A percentile compares a stretch with the other conserved stretches of the same genome.
phyloP scores from a whole-genome alignment of 2,888 invertebrate genomes.

The Microplitis deprimator region DNA sequence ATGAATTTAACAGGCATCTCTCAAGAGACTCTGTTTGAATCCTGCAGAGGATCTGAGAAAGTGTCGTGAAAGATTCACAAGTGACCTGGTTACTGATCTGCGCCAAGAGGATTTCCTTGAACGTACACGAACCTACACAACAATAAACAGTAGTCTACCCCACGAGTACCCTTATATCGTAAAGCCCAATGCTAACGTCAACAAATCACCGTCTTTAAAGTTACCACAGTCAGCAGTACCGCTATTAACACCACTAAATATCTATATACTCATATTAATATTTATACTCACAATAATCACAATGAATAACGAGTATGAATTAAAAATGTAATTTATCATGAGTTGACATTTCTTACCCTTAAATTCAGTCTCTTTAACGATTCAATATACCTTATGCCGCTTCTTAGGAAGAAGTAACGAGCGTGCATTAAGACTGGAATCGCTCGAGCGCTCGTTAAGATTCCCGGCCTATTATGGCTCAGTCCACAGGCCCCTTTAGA shows the following conservation, averaged over 20 bases:
- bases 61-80: conserved; percentile 31
- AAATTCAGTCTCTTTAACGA: conserved; percentile 14
- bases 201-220: no score
- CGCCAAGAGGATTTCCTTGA: conserved; percentile 28
- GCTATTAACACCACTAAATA: no score
- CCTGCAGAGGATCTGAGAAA: conserved; percentile 20
- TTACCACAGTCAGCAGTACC: no score
- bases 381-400: not conserved
- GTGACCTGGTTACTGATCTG: conserved; percentile 24
- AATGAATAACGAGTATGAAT: no score
- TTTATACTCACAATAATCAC: no score
- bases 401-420: conserved; percentile 56
- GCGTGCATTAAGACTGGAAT: conserved; percentile 63
- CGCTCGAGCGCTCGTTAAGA: conserved; percentile 62
- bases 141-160: not conserved
- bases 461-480: conserved; percentile 58
- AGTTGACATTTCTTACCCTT: conserved; percentile 1
- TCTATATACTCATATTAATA: no score
- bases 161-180: no score
- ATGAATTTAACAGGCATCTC: conserved; percentile 27
- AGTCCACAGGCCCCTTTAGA: conserved; percentile 53
- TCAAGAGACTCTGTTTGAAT: conserved; percentile 19
- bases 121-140: not conserved
- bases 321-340: not conserved
- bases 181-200: no score